Conservation (phyloP, 1,140 invertebrate genomes). For the Microplitis demolitor region DNA sequence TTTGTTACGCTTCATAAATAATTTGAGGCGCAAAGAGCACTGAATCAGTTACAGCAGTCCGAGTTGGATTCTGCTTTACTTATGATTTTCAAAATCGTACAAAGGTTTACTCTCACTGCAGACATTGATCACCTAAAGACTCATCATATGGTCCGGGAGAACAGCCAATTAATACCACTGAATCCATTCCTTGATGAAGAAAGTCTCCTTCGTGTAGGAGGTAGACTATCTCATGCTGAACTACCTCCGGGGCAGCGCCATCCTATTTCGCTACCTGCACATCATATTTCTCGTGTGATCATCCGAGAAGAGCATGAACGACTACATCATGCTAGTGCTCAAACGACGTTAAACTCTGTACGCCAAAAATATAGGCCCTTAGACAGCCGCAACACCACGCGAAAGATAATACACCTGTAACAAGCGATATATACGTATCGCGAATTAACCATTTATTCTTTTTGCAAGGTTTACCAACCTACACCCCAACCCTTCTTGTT, state of each 20-base stretch:
- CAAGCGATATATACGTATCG: too few species aligned
- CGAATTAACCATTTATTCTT: too few species aligned
- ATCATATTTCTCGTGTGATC: not conserved
- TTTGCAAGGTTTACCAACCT: too few species aligned
- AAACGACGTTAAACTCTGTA: not conserved
- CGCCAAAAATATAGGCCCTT: slow-evolving; percentile 22
- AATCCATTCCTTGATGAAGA: slow-evolving; percentile 15
- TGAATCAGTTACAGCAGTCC: not conserved
- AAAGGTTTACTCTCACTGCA: not conserved
- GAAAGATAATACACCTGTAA: slow-evolving; percentile 16
- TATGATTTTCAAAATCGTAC: not conserved
- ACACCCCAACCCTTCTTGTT: too few species aligned
- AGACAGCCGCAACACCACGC: not conserved
- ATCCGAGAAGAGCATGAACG: not conserved
- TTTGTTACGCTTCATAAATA: not conserved
- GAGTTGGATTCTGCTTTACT: not conserved
- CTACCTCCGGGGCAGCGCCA: not conserved
- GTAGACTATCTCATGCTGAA: not conserved
- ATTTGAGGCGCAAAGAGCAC: not conserved
- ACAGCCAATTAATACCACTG: not conserved
- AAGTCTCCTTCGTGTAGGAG: not conserved
- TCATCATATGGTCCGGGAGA: not conserved
- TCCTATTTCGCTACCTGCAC: slow-evolving; percentile 5
- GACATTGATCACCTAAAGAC: not conserved
- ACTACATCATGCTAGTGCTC: slow-evolving; percentile 1